These are phyloP conservation scores for Rhinolophus sinicus DNA, from an alignment of 2,113 vertebrate species.

Conservation along the genomic window DNA sequence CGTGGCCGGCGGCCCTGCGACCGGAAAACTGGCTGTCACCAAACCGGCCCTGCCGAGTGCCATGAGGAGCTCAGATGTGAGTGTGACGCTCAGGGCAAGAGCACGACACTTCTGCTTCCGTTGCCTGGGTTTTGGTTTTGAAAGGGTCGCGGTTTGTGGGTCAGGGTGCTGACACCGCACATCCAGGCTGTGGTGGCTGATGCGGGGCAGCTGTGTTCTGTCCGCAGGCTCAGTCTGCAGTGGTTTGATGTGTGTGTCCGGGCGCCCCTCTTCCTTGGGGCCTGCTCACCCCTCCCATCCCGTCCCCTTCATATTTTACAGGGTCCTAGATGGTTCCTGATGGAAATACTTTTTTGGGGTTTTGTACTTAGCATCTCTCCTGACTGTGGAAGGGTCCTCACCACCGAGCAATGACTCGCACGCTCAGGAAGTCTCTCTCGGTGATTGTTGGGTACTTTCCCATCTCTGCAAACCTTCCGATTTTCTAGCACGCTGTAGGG, in stretches of 20 bases:
- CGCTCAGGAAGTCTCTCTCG: conserved; percentile 16
- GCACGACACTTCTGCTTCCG: not conserved
- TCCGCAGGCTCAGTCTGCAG: not conserved
- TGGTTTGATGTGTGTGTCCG: not conserved
- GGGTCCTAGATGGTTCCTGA: not conserved
- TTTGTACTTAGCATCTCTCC: not conserved
- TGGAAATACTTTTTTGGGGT: not conserved
- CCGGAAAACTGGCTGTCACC: conserved; percentile 66
- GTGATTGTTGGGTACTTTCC: conserved; percentile 14
- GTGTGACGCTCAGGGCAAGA: conserved; percentile 52
- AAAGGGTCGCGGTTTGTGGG: not conserved
- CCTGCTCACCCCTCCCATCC: not conserved
- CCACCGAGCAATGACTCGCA: not conserved
- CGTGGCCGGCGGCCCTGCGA: conserved; percentile 61
- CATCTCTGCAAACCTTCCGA: not conserved
- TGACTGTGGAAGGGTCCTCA: not conserved
- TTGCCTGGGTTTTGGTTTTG: not conserved
- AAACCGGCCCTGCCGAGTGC: conserved; percentile 81
- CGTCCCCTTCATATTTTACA: not conserved
- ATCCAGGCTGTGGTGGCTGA: not conserved
- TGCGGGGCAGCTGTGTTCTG: not conserved
- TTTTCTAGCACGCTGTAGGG: not conserved
- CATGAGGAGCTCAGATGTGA: conserved; percentile 83
- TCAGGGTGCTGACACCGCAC: not conserved
- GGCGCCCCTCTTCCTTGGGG: not conserved